Conservation (phyloP, 2,113 vertebrate species). For the Baryphthengus martii region DNA sequence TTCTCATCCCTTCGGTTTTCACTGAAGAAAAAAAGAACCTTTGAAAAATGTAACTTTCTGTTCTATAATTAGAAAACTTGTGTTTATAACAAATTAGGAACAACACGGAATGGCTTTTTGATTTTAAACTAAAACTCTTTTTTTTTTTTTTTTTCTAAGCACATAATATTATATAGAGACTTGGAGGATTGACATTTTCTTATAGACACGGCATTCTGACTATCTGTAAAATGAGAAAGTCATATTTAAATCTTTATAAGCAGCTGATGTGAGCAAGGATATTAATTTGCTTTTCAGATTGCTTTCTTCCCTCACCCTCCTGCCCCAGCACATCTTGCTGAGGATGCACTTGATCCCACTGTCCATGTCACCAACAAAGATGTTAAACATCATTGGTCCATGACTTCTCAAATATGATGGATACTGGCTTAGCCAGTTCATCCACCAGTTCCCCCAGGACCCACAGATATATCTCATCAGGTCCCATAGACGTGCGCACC, state of each 20-base stretch:
- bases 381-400: too few species aligned
- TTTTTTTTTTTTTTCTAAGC: background rate
- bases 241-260: background rate
- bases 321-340: too few species aligned
- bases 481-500: too few species aligned
- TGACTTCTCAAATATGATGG: too few species aligned
- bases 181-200: background rate
- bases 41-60: background rate
- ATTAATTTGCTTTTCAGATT: background rate
- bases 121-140: background rate
- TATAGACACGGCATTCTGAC: background rate
- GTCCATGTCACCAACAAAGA: too few species aligned
- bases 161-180: background rate
- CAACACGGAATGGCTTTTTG: fast-evolving
- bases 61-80: background rate
- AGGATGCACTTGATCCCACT: too few species aligned
- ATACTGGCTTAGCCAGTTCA: too few species aligned
- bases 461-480: too few species aligned
- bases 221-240: background rate
- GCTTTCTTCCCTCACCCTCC: background rate
- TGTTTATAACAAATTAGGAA: background rate
- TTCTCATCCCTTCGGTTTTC: background rate
- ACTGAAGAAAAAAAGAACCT: background rate
- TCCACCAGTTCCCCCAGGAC: too few species aligned
- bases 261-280: background rate